Evolutionary conservation across 2,797 vertebrate genomes (phyloP).

Genomic region (Anas flavirostris): DNA sequence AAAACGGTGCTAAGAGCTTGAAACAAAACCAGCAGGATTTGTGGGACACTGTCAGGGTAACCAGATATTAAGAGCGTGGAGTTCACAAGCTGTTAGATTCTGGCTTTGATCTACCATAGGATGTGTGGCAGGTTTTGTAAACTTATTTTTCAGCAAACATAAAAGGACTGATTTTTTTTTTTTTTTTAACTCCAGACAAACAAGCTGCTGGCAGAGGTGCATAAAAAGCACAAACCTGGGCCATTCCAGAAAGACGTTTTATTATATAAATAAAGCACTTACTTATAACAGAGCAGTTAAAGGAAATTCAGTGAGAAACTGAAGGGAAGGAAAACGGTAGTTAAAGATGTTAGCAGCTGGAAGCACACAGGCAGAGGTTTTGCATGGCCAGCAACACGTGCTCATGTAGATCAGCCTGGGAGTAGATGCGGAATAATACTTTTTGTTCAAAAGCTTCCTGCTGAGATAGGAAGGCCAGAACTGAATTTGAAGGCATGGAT

Average conservation of each 20-base stretch:
- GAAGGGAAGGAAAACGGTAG: not conserved
- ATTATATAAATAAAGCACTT: not conserved
- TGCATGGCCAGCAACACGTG: accelerated
- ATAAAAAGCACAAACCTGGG: not conserved
- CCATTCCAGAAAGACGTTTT: not conserved
- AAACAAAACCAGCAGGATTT: not conserved
- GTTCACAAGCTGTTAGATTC: not conserved
- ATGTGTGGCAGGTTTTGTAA: accelerated
- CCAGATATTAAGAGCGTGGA: no score
- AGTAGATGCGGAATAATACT: not conserved
- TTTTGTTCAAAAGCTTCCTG: not conserved
- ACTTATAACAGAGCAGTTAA: not conserved
- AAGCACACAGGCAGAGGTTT: not conserved
- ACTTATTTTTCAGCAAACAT: not conserved
- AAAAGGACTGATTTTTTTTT: not conserved
- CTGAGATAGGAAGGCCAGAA: not conserved
- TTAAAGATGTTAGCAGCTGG: not conserved
- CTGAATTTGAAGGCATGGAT: not conserved
- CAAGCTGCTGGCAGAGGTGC: not conserved
- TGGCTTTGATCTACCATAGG: accelerated
- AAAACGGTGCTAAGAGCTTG: not conserved
- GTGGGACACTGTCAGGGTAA: not conserved
- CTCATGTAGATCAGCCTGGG: not conserved
- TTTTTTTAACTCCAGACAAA: not conserved
- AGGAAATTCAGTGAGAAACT: not conserved